Evolutionary conservation across 2,113 vertebrate species (phyloP).

Genomic region (Todiramphus saurophagus): DNA sequence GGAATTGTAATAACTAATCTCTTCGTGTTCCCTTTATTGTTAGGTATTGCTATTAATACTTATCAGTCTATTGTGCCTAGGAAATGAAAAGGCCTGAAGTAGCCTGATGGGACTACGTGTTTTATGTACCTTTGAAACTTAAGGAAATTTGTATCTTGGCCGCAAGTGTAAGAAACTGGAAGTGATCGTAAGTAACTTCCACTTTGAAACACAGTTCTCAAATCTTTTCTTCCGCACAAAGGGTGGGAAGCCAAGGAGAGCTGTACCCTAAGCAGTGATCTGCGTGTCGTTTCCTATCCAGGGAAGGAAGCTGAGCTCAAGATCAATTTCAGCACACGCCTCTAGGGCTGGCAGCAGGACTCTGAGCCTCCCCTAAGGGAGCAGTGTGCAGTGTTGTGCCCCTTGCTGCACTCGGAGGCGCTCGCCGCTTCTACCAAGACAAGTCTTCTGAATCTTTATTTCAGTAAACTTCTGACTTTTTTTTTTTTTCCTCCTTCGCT

Average conservation of each 20-base stretch:
- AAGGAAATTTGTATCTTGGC: neutral
- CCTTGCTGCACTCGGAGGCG: neutral
- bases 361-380: neutral
- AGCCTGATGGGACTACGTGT: neutral
- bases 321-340: neutral
- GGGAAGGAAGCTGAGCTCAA: neutral
- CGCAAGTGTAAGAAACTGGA: neutral
- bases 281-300: neutral
- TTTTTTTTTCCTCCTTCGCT: neutral
- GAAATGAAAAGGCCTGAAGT: slow-evolving; percentile 28
- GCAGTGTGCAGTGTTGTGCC: neutral
- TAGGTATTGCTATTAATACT: slow-evolving; percentile 10
- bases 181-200: neutral
- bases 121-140: neutral
- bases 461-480: neutral
- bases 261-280: neutral
- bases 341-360: neutral
- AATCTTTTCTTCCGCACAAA: too few species aligned
- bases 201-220: too few species aligned
- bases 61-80: neutral
- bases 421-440: neutral
- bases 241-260: neutral
- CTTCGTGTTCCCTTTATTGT: neutral
- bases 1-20: slow-evolving; percentile 4
- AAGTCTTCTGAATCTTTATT: neutral